Conservation (phyloP, 35 echinoderm and acorn worm genomes). For the Ophioderma brevispina region DNA sequence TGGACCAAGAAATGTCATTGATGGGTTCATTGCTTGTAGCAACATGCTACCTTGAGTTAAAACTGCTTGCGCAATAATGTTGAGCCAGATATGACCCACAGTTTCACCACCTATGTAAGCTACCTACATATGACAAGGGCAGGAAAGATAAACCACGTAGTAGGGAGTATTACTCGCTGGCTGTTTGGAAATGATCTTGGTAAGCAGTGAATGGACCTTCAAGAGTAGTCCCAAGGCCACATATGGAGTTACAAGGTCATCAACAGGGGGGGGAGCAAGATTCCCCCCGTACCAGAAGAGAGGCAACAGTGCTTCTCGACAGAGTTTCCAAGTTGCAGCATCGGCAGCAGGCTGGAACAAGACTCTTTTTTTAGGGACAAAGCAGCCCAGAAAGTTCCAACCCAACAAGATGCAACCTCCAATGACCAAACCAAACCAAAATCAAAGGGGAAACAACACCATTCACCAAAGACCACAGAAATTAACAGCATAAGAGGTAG, state of each 20-base stretch:
- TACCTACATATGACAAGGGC: not conserved
- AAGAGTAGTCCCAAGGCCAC: constrained; percentile 54
- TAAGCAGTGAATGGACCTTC: constrained; percentile 48
- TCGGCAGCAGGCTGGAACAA: not conserved
- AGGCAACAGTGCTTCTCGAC: not conserved
- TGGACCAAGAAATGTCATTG: constrained; percentile 20
- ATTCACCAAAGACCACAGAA: too few species aligned
- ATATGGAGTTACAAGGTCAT: not conserved
- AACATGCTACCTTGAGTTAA: constrained; percentile 27
- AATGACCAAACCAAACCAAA: too few species aligned
- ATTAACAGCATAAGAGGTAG: too few species aligned
- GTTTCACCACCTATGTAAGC: constrained; percentile 34
- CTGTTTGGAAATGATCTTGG: constrained; percentile 61
- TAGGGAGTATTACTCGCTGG: not conserved
- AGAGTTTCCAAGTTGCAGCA: not conserved
- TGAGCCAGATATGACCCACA: constrained; percentile 34
- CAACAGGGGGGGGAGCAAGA: not conserved
- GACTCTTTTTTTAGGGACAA: not conserved
- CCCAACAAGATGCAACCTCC: too few species aligned
- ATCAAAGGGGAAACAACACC: too few species aligned
- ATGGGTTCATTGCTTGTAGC: constrained; percentile 37
- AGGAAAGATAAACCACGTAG: not conserved
- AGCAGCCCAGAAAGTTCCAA: not conserved
- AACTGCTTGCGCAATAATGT: constrained; percentile 21
- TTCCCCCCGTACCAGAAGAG: not conserved